These are phyloP conservation scores for Rhogogaster chlorosoma DNA, from an alignment of 2,888 invertebrate genomes.

Conservation along the genomic window DNA sequence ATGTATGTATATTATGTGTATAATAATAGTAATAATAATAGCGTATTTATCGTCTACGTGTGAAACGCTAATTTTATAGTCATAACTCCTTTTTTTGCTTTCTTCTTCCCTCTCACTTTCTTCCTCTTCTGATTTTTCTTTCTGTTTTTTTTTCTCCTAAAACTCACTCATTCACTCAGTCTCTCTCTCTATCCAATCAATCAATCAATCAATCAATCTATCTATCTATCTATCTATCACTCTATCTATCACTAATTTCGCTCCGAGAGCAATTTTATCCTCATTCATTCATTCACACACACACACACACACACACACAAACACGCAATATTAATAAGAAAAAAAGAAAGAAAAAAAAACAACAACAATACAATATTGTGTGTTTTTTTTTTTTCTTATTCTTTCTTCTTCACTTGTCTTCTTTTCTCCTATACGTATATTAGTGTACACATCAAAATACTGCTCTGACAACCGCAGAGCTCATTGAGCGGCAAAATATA, in stretches of 20 bases:
- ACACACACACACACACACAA: no score
- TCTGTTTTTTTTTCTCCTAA: neutral
- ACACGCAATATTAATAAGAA: no score
- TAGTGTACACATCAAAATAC: neutral
- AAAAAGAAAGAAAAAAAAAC: no score
- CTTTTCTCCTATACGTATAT: neutral
- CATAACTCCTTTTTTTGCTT: neutral
- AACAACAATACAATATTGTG: no score
- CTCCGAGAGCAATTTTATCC: no score
- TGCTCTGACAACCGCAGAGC: neutral
- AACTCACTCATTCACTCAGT: no score
- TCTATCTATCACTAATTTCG: no score
- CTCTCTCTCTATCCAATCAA: neutral
- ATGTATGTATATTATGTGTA: constrained; percentile 36
- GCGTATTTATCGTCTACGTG: no score
- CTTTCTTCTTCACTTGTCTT: no score
- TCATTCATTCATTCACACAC: no score
- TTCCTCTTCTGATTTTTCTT: no score
- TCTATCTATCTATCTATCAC: neutral
- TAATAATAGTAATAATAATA: neutral
- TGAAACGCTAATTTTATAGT: no score
- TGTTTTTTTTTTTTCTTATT: neutral
- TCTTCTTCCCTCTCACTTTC: neutral
- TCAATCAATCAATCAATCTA: neutral
- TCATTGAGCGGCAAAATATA: neutral